Conservation (phyloP, 2,113 vertebrate genomes). For the Marmota monax region DNA sequence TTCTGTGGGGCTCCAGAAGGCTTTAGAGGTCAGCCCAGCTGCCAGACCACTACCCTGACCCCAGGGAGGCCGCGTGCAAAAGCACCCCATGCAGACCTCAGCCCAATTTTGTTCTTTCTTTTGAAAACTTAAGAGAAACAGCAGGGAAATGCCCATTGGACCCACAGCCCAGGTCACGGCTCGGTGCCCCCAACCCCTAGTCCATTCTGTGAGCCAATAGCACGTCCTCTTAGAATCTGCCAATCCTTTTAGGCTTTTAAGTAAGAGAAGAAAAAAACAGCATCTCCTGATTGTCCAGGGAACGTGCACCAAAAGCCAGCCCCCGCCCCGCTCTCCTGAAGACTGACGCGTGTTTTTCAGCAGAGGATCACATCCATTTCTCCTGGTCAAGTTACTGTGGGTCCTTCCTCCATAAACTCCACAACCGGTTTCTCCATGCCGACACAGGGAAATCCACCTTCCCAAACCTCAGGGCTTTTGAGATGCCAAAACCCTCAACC, state of each 20-base stretch:
- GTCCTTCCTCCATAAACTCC: neutral
- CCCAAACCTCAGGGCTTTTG: neutral
- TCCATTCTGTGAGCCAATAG: neutral
- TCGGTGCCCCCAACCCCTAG: neutral
- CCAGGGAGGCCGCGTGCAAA: neutral
- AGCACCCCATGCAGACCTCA: neutral
- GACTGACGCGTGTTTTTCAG: neutral
- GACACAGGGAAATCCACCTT: constrained; percentile 44
- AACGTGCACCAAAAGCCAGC: neutral
- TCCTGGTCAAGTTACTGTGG: neutral
- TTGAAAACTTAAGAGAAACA: constrained; percentile 9
- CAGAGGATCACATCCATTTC: neutral
- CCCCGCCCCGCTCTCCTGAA: neutral
- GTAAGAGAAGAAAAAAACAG: neutral
- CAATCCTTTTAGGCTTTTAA: neutral
- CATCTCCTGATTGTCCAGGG: accelerated
- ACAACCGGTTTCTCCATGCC: constrained; percentile 32
- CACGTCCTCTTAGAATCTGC: neutral
- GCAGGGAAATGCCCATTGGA: neutral
- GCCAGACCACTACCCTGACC: neutral
- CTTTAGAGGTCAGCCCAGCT: neutral
- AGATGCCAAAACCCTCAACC: neutral
- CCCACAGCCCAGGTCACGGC: neutral
- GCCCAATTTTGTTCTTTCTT: neutral
- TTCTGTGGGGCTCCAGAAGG: neutral